These are phyloP conservation scores for Onychorhynchus coronatus DNA, from an alignment of 2,113 vertebrate species.

Conservation along the genomic window DNA sequence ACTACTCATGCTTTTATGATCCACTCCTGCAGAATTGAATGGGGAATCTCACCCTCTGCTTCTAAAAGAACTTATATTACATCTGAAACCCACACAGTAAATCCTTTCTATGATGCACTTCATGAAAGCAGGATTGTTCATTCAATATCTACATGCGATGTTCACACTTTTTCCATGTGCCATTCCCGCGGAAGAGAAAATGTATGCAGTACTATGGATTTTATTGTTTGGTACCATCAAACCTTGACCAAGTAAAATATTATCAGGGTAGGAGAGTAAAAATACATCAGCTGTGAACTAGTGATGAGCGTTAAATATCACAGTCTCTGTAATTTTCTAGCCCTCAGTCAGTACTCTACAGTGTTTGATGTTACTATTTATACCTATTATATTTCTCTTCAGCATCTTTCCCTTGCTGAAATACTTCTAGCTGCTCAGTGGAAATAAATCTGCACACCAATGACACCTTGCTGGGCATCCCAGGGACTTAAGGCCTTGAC, in stretches of 20 bases:
- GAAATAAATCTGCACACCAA: conserved; percentile 3
- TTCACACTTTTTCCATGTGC: background rate
- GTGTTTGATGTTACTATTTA: background rate
- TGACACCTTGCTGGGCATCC: background rate
- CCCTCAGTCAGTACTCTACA: background rate
- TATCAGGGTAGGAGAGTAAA: background rate
- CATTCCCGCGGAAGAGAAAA: background rate
- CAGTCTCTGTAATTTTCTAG: background rate
- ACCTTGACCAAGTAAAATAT: background rate
- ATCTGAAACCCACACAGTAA: background rate
- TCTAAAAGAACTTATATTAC: background rate
- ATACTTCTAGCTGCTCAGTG: background rate
- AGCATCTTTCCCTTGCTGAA: background rate
- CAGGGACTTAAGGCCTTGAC: background rate
- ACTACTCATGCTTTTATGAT: background rate
- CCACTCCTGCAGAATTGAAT: background rate
- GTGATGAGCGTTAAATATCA: background rate
- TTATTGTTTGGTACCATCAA: background rate
- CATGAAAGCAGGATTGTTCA: background rate
- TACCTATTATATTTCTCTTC: background rate
- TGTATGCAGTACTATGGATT: background rate
- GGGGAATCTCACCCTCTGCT: background rate
- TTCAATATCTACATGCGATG: background rate
- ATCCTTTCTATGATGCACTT: background rate
- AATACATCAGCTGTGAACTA: background rate